Base-by-base conservation (phyloP, 2,888 invertebrate species). In the Tetranychus piercei region DNA sequence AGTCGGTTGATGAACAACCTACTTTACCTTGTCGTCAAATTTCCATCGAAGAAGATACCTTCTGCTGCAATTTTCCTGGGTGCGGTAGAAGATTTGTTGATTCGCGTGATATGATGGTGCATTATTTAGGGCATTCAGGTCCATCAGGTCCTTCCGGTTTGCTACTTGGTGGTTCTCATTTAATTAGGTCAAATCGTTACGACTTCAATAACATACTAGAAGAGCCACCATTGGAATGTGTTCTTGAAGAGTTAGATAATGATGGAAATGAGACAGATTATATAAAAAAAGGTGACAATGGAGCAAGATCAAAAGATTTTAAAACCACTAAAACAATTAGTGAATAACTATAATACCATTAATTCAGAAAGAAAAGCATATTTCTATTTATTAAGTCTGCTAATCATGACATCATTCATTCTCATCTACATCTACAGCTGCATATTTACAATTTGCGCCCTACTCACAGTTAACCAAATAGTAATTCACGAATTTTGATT, bases 61-160 rank as follows among this genome's bases (percentile, higher is more conserved):
- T 73, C 23, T 20, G 20, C 15, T 73, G 73, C n/a, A 64, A 73
- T 34, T 73, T 20, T 55, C 73, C 73, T 22, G 73, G 73, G 15
- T 73, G 73, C 55, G 73, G 73, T 44, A 55, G 22, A 65, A 64
- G 9, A 15, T 73, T 73, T 65, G 55, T 44, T 5, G 8, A 45
- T 71, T 23, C n/a, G 15, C 71, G 20, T 11, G 20, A 71, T 44
- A 8, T 71, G n/a, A 34, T 44, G n/a, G 9, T 44, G 5, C 71
- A 71, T 44, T 71, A 71, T 45, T 43, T 71, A n/a, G 44, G 20
- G 5, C 71, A 71, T 44, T 23, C 23, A n/a, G 44, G 71, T 34
- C 71, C 71, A 18, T 23, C 23, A n/a, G 44, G 34, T 23, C 9
- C 34, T 69, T 69, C 20, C 22, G 34, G 69, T 69, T 69, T 20